Evolutionary conservation across 35 echinoderm and acorn worm species (phyloP).

Genomic region (Patiria miniata): DNA sequence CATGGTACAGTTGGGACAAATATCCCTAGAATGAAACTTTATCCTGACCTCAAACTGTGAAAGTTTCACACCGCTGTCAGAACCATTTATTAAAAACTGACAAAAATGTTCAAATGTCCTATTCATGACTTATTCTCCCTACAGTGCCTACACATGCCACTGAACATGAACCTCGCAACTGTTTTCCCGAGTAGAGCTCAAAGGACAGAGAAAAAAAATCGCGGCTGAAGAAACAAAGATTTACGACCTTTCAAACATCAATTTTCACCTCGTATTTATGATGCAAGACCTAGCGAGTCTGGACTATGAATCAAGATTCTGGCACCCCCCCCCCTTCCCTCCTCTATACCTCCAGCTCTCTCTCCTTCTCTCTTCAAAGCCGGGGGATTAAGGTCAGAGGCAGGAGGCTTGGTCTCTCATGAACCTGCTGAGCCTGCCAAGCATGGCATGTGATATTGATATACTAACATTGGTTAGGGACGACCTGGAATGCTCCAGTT

Average conservation of each 20-base stretch:
- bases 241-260: constrained; percentile 31
- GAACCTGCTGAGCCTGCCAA: constrained; percentile 20
- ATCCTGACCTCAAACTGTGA: not conserved
- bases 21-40: too few relatives aligned
- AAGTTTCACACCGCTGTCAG: not conserved
- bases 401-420: constrained; percentile 14
- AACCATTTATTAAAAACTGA: not conserved
- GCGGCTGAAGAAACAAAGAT: not conserved
- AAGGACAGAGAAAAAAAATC: not conserved
- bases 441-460: constrained; percentile 25
- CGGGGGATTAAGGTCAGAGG: not conserved
- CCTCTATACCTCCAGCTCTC: too few relatives aligned
- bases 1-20: too few relatives aligned
- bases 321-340: not conserved
- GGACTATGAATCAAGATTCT: constrained; percentile 15
- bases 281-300: constrained; percentile 4
- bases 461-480: constrained; percentile 25
- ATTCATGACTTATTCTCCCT: not conserved
- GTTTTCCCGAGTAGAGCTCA: not conserved
- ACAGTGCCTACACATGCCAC: not conserved
- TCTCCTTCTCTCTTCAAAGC: not conserved
- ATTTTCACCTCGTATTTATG: constrained; percentile 34
- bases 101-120: not conserved
- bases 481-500: not conserved
- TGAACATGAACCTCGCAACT: constrained; percentile 20